Percentiles rank a stretch among this genome's conserved stretches.
These are phyloP conservation scores for Phenganax marumi DNA, from an alignment of 92 coral and sea anemone species.

Conservation along the genomic window DNA sequence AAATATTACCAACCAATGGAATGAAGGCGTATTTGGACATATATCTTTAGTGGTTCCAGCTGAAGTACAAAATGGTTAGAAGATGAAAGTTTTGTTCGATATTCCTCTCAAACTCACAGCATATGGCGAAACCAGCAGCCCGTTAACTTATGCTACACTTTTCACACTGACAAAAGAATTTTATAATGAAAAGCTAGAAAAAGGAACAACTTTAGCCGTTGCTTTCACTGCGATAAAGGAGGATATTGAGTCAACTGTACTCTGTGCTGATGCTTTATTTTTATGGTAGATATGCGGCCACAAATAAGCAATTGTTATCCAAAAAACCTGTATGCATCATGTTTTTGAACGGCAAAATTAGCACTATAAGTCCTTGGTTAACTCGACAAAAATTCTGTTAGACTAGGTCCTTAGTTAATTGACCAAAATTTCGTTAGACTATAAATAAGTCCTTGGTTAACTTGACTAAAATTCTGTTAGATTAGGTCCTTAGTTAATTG, in stretches of 20 bases:
- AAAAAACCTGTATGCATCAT: too few species aligned
- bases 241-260: constrained; percentile 25
- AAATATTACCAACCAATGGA: constrained; percentile 18
- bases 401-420: too few species aligned
- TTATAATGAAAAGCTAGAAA: constrained; percentile 8
- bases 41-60: constrained; percentile 28
- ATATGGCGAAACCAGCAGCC: not conserved
- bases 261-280: constrained; percentile 24
- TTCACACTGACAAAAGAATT: constrained; percentile 17
- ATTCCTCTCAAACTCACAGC: constrained; percentile 4
- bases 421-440: too few species aligned
- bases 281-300: constrained; percentile 1
- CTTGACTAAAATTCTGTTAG: too few species aligned
- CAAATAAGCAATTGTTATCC: too few species aligned
- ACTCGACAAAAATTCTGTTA: too few species aligned
- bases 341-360: too few species aligned
- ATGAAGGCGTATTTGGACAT: constrained; percentile 21
- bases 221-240: constrained; percentile 16
- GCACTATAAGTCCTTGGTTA: too few species aligned
- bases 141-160: constrained; percentile 8
- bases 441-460: too few species aligned
- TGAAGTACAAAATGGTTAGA: constrained; percentile 27
- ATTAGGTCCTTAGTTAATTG: too few species aligned
- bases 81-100: constrained; percentile 4
- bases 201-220: not conserved